Conservation (phyloP, 2,888 invertebrate genomes). For the Synanthedon tipuliformis region DNA sequence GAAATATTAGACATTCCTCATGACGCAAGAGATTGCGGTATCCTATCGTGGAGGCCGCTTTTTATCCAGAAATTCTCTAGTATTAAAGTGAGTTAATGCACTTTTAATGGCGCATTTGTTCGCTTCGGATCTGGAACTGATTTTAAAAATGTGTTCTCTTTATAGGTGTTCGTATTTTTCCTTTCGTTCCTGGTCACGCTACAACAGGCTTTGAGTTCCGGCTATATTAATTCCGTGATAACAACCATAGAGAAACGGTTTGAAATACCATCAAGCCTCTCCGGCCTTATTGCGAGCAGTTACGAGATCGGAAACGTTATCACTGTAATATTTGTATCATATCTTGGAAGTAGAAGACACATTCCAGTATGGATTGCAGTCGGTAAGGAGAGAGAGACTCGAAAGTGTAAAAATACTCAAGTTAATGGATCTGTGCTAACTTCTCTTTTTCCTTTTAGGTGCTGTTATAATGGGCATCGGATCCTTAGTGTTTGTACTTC, state of each 20-base stretch:
- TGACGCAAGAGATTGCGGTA: conserved; percentile 88
- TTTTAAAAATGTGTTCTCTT: conserved; percentile 15
- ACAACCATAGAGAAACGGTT: conserved; percentile 96
- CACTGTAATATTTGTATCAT: conserved; percentile 95
- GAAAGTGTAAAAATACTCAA: too few relatives aligned
- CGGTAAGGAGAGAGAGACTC: conserved; percentile 63
- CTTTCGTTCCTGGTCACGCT: conserved; percentile 90
- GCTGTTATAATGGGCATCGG: conserved; percentile 95
- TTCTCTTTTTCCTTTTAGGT: conserved; percentile 54
- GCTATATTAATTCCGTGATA: conserved; percentile 94
- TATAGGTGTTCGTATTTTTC: conserved; percentile 87
- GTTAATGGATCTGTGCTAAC: too few relatives aligned
- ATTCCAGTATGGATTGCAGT: conserved; percentile 96
- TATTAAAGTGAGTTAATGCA: conserved; percentile 76
- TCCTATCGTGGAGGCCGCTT: conserved; percentile 85
- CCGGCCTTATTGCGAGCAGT: conserved; percentile 92
- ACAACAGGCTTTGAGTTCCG: conserved; percentile 91
- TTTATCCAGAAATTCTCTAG: conserved; percentile 89
- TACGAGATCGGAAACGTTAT: conserved; percentile 96
- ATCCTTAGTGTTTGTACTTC: conserved; percentile 91
- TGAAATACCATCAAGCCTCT: conserved; percentile 93
- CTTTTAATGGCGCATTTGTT: background rate
- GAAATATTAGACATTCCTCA: conserved; percentile 74
- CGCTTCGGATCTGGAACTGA: background rate
- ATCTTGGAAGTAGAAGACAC: conserved; percentile 90